Conservation (phyloP, 2,797 vertebrate species). For the Morus bassanus region DNA sequence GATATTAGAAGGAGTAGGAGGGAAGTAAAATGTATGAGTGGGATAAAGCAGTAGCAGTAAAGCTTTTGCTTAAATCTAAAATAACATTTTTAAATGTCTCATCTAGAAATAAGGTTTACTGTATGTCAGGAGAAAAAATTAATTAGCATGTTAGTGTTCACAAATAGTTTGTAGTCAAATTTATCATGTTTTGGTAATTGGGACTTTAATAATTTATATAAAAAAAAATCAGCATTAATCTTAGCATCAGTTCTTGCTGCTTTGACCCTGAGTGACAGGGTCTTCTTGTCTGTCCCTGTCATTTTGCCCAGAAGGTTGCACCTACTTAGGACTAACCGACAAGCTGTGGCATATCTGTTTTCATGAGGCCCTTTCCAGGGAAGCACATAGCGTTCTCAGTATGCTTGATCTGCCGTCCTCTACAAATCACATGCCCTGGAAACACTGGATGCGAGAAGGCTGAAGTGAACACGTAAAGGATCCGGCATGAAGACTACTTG, state of each 20-base stretch:
- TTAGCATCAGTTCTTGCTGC: neutral
- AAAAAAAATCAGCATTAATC: neutral
- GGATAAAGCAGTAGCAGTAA: neutral
- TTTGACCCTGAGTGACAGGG: neutral
- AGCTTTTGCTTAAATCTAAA: neutral
- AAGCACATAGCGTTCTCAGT: neutral
- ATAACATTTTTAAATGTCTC: neutral
- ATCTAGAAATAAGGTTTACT: neutral
- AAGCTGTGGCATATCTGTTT: neutral
- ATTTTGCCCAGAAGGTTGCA: neutral
- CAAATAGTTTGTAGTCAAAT: neutral
- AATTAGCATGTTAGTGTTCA: neutral
- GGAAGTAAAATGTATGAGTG: neutral
- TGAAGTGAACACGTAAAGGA: neutral
- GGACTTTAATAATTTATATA: neutral
- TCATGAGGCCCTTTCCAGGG: neutral
- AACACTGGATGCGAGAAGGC: neutral
- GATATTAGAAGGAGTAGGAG: neutral
- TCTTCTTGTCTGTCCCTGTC: neutral
- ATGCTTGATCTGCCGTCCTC: rapidly evolving
- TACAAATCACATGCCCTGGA: neutral
- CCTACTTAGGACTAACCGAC: neutral
- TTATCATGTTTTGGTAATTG: neutral
- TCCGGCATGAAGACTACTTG: neutral
- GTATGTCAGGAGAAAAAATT: neutral